Evolutionary conservation across 2,797 vertebrate species (phyloP), one percentile per base, ranked within the genome.

Genomic region (Bryconaethiops microstoma): DNA sequence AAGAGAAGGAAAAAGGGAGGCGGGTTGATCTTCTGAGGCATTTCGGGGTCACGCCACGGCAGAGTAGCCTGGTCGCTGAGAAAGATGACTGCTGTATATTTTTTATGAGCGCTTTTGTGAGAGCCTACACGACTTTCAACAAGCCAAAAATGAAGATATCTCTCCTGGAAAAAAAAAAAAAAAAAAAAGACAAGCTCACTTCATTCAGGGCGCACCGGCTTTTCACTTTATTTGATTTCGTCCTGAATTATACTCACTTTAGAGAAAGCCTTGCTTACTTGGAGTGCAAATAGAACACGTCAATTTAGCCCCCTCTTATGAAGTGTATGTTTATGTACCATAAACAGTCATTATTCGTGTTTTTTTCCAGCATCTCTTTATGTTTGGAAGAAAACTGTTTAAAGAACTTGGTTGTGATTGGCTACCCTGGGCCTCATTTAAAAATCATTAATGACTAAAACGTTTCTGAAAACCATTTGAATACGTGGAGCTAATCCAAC

Each of bases 41-140:
- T 19, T 79, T 76, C 35, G n/a, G 74, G 78, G 78, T 83, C 76
- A 70, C 10, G 40, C 2, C n/a, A 76, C 52, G 59, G 52, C 39
- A 21, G 52, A 57, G 70, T 10, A 39, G 52, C 14, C 5, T 13
- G 29, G 42, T 1, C 45, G 19, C 29, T 57, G 2, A 19, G 50
- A 55, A n/a, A 35, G 29, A 54, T 54, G 70, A 72, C 5, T 52
- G 48, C 3, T 29, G 29, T 29, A 29, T 1, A 29, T 29, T 29
- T 29, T 29, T 29, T 29, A 29, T 29, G 29, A 29, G 29, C 29
- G 3, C 69, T 54, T 25, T 29, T 17, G 62, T 35, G 68, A 70
- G 52, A 21, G 8, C 10, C 42, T 48, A 19, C 67, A 45, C 48
- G 45, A 29, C 25, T 68, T 45, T 68, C 19, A 68, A 14, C n/a